phyloP scores from a whole-genome alignment of 2,113 vertebrate genomes.

The Heterocephalus glaber region DNA sequence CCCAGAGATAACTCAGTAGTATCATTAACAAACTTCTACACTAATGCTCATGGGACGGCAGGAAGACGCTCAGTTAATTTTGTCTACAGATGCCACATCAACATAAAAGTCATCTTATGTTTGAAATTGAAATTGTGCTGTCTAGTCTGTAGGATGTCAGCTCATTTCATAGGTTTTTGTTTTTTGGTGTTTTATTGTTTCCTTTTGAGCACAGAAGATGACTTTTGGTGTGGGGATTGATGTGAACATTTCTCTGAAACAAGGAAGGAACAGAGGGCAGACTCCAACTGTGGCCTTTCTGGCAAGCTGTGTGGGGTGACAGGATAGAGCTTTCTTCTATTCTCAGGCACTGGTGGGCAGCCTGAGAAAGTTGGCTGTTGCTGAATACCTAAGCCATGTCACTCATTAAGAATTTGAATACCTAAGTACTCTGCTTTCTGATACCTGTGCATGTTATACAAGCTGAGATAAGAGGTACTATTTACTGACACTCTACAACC shows the following conservation, averaged over 20 bases:
- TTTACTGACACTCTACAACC: neutral
- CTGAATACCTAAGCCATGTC: neutral
- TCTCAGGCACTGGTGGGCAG: neutral
- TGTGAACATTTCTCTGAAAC: neutral
- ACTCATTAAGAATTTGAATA: neutral
- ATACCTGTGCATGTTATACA: neutral
- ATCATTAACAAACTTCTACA: neutral
- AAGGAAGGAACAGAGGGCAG: neutral
- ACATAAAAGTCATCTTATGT: neutral
- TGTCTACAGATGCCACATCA: neutral
- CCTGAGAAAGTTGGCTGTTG: no score
- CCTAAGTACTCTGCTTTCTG: neutral
- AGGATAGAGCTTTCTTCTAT: neutral
- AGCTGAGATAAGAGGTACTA: neutral
- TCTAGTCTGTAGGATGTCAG: neutral
- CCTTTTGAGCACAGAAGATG: neutral
- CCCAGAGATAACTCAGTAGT: neutral
- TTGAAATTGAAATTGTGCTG: neutral
- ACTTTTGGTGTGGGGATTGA: neutral
- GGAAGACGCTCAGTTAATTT: neutral
- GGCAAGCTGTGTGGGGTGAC: neutral
- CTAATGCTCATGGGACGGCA: fast-evolving
- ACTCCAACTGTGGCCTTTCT: neutral
- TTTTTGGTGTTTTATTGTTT: neutral
- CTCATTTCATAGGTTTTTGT: neutral